Conservation (phyloP, 2,797 vertebrate species). For the Peromyscus aztecus region DNA sequence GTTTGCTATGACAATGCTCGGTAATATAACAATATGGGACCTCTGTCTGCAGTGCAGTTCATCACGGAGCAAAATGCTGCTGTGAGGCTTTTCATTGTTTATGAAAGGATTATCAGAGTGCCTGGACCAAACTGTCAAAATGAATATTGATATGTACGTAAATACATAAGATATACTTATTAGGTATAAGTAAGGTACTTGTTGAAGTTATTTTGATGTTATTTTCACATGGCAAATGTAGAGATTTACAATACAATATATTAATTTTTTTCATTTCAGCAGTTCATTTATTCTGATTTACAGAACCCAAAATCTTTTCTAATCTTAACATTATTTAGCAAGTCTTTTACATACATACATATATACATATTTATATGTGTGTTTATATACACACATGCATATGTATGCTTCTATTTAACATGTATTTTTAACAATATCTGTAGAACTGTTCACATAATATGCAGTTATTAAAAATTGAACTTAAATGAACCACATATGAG, state of each 20-base stretch:
- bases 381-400: neutral
- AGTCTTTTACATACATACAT: neutral
- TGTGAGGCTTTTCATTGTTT: neutral
- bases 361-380: neutral
- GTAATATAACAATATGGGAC: too few species aligned
- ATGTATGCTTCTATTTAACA: neutral
- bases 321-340: neutral
- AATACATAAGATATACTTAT: neutral
- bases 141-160: neutral
- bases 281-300: neutral
- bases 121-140: neutral
- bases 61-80: neutral
- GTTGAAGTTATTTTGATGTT: neutral
- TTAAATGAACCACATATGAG: neutral
- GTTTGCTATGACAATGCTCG: neutral
- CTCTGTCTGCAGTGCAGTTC: neutral
- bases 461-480: neutral
- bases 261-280: neutral
- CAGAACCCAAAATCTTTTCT: neutral
- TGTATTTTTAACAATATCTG: neutral
- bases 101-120: neutral
- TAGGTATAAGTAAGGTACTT: neutral
- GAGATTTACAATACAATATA: neutral
- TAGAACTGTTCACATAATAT: neutral
- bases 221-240: neutral